Base-by-base conservation (phyloP, 1,140 invertebrate genomes). In the Arion vulgaris region DNA sequence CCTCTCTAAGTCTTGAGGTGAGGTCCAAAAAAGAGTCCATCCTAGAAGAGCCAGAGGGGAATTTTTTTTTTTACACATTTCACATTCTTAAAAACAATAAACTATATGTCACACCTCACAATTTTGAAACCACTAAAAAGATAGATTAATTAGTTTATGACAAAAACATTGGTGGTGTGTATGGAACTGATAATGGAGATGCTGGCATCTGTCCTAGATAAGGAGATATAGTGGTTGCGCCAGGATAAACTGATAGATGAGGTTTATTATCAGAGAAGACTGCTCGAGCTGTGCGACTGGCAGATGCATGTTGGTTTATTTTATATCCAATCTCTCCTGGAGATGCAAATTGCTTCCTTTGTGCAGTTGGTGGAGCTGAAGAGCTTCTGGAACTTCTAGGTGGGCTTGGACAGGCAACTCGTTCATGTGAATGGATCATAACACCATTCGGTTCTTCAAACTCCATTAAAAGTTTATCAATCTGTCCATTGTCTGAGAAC, bases 151-250 rank as follows among this genome's bases (percentile, higher is more conserved):
- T 45, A 41, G 49, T 69, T 57, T 82, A 82, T 19, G 81, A 82
- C 41, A 82, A 53, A 74, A 69, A 69, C 32, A 82, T 51, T 45
- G 82, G 82, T 23, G 82, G 82, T 32, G 82, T 72, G 32, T 72
- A 83, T 34, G 82, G 82, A 34, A 79, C 82, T 38, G 82, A 83
- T 13, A 83, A 38, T 38, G 75, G 82, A 17, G 82, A 36, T 26
- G 74, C 57, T 38, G 66, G 75, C 68, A 73, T 78, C 39, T 41
- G 36, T n/a, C 51, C 23, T 36, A 72, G 41, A 51, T 34, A 36
- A 11, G 79, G 79, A 19, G 72, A 34, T 32, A 53, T 45, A 9
- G 51, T 81, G n/a, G 45, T 19, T 28, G 79, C 72, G 13, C 38
- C 79, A 15, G 68, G 53, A 34, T 57, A 57, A n/a, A 79, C 36